Base-by-base conservation (phyloP, 1,140 invertebrate genomes). In the Ganaspis sp. region DNA sequence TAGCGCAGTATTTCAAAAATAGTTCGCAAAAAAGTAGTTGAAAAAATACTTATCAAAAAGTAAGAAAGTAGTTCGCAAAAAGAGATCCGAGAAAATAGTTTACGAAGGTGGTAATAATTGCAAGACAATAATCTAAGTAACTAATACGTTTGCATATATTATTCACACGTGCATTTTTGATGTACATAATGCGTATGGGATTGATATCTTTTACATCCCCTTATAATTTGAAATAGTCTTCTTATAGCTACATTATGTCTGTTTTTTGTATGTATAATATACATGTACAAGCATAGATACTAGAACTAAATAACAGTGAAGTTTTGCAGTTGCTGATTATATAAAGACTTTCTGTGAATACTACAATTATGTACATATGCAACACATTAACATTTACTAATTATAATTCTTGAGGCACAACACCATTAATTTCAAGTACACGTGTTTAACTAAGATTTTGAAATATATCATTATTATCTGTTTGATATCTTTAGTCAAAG, bases 291-390 rank as follows among this genome's bases (percentile, higher is more conserved):
- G 75, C 73, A 83, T 77, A 81, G 45, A 21, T 81, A 73, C 81
- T 83, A 83, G 74, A 84, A 84, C 83, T 84, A 84, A 84, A 83
- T 84, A 84, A 84, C 83, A 84, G 72, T 76, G 74, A 83, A 81
- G 72, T 26, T 75, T 74, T 76, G 29, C 23, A 29, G 64, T n/a
- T 17, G 6, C 21, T 64, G 23, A 64, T 64, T 64, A n/a, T 34
- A 29, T 64, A 64, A 64, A 29, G 58, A 64, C 58, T 64, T 64
- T 64, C 21, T 64, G 58, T 15, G 58, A 64, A 64, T 64, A 64
- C 58, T 64, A 29, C 58, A 64, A 64, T 64, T 64, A 64, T 64
- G 21, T 64, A 64, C 58, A 64, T 64, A 6, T 64, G 58, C 26
- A 64, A 29, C 12, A 26, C 54, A 64, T 64, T 29, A 15, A 15